These are phyloP conservation scores for Sebastes taczanowskii DNA, from an alignment of 2,797 vertebrate genomes.

Conservation along the genomic window DNA sequence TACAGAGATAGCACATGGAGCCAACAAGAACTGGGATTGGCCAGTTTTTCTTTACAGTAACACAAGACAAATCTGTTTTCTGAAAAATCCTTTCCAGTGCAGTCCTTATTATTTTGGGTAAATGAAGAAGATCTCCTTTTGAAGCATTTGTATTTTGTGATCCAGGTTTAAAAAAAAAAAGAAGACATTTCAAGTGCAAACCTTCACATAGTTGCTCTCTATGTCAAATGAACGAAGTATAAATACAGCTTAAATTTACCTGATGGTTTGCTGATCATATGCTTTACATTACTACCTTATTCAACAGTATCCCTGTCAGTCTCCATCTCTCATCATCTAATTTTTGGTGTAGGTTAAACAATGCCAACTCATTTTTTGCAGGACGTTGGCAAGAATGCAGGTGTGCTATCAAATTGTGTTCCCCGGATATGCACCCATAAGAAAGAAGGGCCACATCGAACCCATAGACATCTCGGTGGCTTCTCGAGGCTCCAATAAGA, in stretches of 20 bases:
- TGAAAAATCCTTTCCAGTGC: background rate
- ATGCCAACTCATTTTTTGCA: conserved; percentile 62
- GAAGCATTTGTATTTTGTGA: background rate
- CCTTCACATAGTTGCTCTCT: background rate
- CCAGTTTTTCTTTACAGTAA: background rate
- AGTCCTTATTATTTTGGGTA: background rate
- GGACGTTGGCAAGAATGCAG: conserved; percentile 90
- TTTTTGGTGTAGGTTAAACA: background rate
- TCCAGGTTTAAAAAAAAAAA: background rate
- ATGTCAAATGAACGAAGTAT: background rate
- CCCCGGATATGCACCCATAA: conserved; percentile 84
- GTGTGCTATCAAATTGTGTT: conserved; percentile 89
- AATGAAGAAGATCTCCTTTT: background rate
- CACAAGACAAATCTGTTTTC: background rate
- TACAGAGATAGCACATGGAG: background rate
- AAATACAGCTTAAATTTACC: background rate
- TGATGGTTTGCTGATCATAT: background rate
- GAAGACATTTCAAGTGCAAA: background rate
- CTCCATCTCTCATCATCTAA: background rate
- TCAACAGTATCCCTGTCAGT: background rate
- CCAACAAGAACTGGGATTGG: background rate
- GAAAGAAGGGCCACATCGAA: conserved; percentile 90
- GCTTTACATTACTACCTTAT: background rate
- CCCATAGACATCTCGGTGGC: conserved; percentile 89
- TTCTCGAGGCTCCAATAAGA: conserved; percentile 93